Percentiles rank a stretch among this genome's conserved stretches.
Conservation (phyloP, 2,797 vertebrate species). For the Myotis daubentonii region DNA sequence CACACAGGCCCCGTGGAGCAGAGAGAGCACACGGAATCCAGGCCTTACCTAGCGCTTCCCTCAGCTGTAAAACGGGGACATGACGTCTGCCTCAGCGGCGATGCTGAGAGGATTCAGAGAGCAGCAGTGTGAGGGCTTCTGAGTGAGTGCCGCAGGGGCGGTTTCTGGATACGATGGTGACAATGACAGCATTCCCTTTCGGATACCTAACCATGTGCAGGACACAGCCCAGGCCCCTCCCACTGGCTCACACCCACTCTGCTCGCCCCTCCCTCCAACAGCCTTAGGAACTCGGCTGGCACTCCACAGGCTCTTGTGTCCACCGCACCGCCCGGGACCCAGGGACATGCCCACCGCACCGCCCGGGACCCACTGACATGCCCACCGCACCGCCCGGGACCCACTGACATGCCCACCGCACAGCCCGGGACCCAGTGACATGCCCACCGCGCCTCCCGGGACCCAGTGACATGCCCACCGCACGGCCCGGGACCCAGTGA, state of each 20-base stretch:
- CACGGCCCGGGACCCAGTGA: no score
- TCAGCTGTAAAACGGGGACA: background rate
- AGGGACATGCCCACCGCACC: no score
- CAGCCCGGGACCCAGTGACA: no score
- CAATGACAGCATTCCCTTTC: background rate
- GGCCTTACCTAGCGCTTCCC: background rate
- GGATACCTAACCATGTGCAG: background rate
- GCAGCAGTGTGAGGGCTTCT: background rate
- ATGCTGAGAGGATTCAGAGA: rapidly evolving
- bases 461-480: no score
- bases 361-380: no score
- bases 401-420: no score
- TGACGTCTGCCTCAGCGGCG: rapidly evolving
- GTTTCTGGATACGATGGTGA: background rate
- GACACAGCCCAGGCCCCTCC: background rate
- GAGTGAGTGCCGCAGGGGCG: rapidly evolving
- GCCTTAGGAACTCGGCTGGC: background rate
- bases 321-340: no score
- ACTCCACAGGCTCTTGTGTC: background rate
- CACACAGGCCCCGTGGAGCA: background rate
- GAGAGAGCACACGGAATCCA: rapidly evolving
- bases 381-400: no score
- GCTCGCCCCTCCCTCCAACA: rapidly evolving
- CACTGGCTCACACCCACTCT: rapidly evolving
- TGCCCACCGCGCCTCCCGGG: no score